Conservation (phyloP, 2,797 vertebrate genomes). For the Arnoldichthys spilopterus region DNA sequence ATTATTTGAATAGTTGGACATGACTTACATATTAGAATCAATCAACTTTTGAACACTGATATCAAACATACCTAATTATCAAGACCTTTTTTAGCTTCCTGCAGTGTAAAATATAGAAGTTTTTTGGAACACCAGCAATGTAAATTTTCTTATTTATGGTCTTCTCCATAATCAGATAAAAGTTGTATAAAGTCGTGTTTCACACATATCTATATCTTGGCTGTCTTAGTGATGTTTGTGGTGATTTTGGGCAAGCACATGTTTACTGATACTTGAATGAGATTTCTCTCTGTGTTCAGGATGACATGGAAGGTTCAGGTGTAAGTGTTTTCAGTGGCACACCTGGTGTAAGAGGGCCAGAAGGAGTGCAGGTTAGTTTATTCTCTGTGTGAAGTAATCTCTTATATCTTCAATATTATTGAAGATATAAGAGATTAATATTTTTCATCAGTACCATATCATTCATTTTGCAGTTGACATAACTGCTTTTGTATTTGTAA, state of each 20-base stretch:
- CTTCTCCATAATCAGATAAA: not conserved
- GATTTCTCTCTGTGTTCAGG: constrained; percentile 72
- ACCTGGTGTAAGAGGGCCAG: constrained; percentile 78
- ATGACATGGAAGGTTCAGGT: constrained; percentile 92
- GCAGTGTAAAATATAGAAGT: no score
- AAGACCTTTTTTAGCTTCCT: not conserved
- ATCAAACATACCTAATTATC: no score
- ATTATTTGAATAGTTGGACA: no score
- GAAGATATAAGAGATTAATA: not conserved
- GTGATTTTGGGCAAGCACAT: no score
- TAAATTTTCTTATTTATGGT: not conserved
- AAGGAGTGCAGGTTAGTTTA: constrained; percentile 81
- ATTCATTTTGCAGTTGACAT: not conserved
- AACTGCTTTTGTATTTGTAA: not conserved
- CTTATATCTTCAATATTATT: not conserved
- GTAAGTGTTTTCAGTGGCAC: constrained; percentile 61
- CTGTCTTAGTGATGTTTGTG: no score
- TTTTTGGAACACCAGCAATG: no score
- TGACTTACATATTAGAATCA: no score
- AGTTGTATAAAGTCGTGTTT: no score
- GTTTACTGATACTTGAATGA: constrained; percentile 1
- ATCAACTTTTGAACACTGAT: no score
- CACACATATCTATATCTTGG: no score
- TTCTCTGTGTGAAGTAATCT: not conserved
- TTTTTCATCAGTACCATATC: no score